Conservation (phyloP, 2,888 invertebrate species). For the Trachelus stipa region DNA sequence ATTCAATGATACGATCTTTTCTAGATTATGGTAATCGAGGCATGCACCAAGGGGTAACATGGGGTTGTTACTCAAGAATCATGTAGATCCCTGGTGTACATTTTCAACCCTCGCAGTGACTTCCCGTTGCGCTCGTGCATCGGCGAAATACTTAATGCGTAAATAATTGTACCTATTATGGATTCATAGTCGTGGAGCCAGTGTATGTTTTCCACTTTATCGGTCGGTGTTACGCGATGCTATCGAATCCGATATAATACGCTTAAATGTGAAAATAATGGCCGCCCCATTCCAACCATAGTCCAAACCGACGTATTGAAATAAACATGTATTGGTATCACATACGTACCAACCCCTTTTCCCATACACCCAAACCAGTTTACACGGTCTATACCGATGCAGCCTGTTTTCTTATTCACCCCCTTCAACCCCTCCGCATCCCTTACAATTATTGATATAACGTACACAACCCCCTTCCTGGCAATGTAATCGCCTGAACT, state of each 20-base stretch:
- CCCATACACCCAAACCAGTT: constrained; percentile 14
- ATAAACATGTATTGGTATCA: constrained; percentile 18
- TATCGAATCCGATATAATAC: constrained; percentile 51
- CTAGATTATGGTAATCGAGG: neutral
- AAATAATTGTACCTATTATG: constrained; percentile 52
- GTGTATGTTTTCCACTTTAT: constrained; percentile 26
- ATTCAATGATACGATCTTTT: neutral
- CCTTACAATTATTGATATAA: neutral
- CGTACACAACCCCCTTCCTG: neutral
- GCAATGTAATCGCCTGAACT: neutral
- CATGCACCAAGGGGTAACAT: neutral
- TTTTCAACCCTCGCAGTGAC: neutral
- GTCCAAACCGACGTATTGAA: constrained; percentile 32
- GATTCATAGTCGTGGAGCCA: constrained; percentile 37
- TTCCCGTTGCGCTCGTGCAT: neutral
- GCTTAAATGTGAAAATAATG: constrained; percentile 60
- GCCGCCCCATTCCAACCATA: constrained; percentile 21
- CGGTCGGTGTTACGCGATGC: constrained; percentile 30
- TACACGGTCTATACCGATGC: constrained; percentile 7
- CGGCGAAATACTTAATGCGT: constrained; percentile 36
- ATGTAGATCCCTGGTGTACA: neutral
- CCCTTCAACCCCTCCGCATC: neutral
- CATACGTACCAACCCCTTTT: constrained; percentile 15
- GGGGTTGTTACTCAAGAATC: neutral
- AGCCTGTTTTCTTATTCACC: neutral